Base-by-base conservation (phyloP, 2,113 vertebrate species). In the Otolemur garnettii region DNA sequence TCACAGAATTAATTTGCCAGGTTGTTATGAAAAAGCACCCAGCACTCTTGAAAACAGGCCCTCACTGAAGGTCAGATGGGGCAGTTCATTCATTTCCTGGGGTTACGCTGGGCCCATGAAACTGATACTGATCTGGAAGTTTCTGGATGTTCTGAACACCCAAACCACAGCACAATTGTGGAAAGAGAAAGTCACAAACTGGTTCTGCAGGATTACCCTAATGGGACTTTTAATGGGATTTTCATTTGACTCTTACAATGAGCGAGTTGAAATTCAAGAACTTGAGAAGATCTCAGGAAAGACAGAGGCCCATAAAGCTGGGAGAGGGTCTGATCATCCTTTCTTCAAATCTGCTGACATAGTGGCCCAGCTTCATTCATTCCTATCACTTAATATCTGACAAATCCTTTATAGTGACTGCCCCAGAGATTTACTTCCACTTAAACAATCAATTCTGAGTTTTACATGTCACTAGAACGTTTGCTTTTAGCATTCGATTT, bases 231-330 rank as follows among this genome's bases (percentile, higher is more conserved):
- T 77, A 33, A 50, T 33, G 84, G 45, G 24, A 82, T 71, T 90
- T 82, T 85, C 60, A 77, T 81, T 45, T 59, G 45, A 64, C 42
- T 72, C 14, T 50, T 50, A 26, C 59, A 35, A 85, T 22, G 42
- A 95, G 8, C 38, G 92, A 60, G 33, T 1, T 84, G 92, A 97
- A 95, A 93, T 68, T 55, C 28, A 89, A 94, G 71, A 86, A 79
- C 33, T 71, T 80, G 55, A 90, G 26, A 95, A 80, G 69, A 57
- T 55, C 64, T 93, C 64, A 45, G 7, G 3, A 33, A 57, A 94
- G 35, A 77, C 13, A 74, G 86, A 93, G 35, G 88, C 81, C 50
- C 28, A 59, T 14, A 10, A 72, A 11, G 7, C 6, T 74, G 19
- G 21, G 26, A n/a, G 83, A 84, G 19, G 75, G 13, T 11, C 22